Evolutionary conservation across 2,113 vertebrate genomes (phyloP), one percentile per base, ranked within the genome.

Genomic region (Aptenodytes forsteri): DNA sequence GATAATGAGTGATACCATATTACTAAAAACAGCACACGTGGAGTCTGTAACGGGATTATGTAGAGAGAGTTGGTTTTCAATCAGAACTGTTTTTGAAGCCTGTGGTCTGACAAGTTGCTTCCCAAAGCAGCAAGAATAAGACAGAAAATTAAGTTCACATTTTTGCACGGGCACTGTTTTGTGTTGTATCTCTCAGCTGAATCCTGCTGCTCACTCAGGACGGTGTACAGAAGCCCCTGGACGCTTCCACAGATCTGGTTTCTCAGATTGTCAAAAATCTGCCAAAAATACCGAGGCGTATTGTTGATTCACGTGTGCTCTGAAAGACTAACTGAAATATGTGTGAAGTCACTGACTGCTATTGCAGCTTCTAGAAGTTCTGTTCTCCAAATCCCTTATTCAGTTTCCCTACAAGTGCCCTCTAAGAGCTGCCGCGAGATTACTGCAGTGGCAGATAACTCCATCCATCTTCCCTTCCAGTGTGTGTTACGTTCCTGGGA

Each of bases 401-500:
- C 38, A 55, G 12, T 89, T 87, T 71, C 34, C 46, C 20, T 80
- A 4, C 9, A 23, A 78, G 10, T 49, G 50, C 54, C 40, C 49
- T 72, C 50, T 72, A 20, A 65, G 62, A 75, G 47, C 64, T 84
- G 49, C 56, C 46, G 25, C 2, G 2, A 80, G 62, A 29, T 91
- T 27, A 70, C 27, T 87, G 85, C 84, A 87, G 34, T 93, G 50
- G 49, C 30, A 30, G 56, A 1, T 97, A 78, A 96, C 44, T 78
- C 87, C 76, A 49, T 78, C 87, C 36, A 17, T 94, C 96, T 98
- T 97, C 58, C 89, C 47, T 98, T 98, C 55, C 97, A 99, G 99
- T 99, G 91, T 99, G 99, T 75, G 90, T 99, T n/a, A 98, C 98
- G 14, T 99, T 99, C 88, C 98, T 99, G 93, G 99, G 98, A 72